Conservation (phyloP, 2,888 invertebrate genomes). For the Stenotaenia linearis region DNA sequence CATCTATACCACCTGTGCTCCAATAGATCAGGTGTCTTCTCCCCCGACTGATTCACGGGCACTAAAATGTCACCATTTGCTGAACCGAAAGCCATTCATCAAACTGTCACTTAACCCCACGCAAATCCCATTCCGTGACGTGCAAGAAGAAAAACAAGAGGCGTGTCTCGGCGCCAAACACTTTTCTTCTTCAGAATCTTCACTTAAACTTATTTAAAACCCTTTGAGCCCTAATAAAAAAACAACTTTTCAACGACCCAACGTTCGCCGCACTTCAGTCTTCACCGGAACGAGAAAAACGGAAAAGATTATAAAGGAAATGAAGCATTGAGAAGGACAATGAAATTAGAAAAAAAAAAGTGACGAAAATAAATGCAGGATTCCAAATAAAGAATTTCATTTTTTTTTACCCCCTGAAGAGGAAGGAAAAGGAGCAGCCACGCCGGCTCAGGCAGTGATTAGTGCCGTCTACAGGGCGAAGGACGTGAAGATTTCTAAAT, state of each 20-base stretch:
- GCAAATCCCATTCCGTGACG: background rate
- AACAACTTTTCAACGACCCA: background rate
- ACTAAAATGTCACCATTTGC: slow-evolving; percentile 12
- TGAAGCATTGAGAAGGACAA: background rate
- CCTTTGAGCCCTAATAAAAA: background rate
- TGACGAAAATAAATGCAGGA: background rate
- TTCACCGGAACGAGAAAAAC: too few species aligned
- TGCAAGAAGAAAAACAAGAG: background rate
- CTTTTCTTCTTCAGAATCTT: background rate
- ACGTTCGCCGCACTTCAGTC: too few species aligned
- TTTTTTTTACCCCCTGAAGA: background rate
- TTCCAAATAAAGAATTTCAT: background rate
- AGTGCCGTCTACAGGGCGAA: slow-evolving; percentile 17
- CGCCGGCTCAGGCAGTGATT: slow-evolving; percentile 4
- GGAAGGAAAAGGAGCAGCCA: background rate
- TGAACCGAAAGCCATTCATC: slow-evolving; percentile 10
- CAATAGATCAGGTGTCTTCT: background rate
- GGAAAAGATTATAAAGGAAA: background rate
- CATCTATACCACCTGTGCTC: background rate
- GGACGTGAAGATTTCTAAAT: background rate
- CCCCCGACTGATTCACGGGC: background rate
- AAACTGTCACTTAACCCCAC: slow-evolving; percentile 16
- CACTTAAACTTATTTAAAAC: background rate
- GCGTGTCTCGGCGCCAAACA: background rate
- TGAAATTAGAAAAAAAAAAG: background rate